Base-by-base conservation (phyloP, 1,140 invertebrate genomes). In the Sesamia nonagrioides region DNA sequence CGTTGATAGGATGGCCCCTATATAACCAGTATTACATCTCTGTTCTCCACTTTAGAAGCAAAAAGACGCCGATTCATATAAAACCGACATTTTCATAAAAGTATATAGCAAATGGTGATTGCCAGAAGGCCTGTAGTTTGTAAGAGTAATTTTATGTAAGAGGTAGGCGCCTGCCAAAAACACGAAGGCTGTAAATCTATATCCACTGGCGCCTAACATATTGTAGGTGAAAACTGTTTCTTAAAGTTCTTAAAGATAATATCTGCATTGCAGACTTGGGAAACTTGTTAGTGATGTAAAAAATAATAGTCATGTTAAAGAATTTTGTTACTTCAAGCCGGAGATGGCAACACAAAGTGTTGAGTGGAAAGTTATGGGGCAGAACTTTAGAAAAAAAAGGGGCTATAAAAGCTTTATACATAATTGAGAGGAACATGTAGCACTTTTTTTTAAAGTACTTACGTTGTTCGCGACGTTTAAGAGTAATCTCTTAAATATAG, bases 111-210 rank as follows among this genome's bases (percentile, higher is more conserved):
- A 40, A 17, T 63, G n/a, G n/a, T 37, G 17, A 45, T 42, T 21
- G 37, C 61, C 37, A 66, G 18, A 42, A 66, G n/a, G 17, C 37
- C 61, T 66, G 35, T 42, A 66, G 37, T 66, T 66, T 66, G n/a
- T 60, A 60, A 60, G 42, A 42, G 37, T 21, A 40, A 18, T 66
- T 66, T 42, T 66, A 42, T 42, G 37, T 42, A 66, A 66, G n/a
- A 66, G 15, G 8, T 66, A 66, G 17, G 61, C 11, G 37, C 18
- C 42, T 66, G 37, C 61, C 61, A 66, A 66, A 58, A 66, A 66
- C 40, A 40, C 35, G 60, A 63, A 63, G 35, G 37, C 17, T 40
- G 2, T 50, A 15, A 40, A 40, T 40, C 35, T 4, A 63, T 40
- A 63, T 17, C 35, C 33, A 40, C 60, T 18, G 61, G 17, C 61